Conservation (phyloP, 2,888 invertebrate species). For the Papilio gigon region DNA sequence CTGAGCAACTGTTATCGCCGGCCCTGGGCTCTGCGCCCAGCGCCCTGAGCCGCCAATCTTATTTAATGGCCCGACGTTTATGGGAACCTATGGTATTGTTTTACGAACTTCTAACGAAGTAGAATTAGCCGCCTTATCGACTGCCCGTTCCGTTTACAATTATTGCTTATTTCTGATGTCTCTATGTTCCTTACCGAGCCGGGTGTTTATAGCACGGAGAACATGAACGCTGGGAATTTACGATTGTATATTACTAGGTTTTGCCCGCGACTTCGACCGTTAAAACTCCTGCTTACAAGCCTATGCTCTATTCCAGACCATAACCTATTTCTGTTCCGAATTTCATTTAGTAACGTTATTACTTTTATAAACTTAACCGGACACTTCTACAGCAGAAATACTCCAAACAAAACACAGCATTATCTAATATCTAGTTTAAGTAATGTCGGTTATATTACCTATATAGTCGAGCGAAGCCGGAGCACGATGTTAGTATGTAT, state of each 20-base stretch:
- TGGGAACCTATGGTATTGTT: slow-evolving; percentile 64
- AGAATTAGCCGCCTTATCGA: slow-evolving; percentile 39
- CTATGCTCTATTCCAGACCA: too few species aligned
- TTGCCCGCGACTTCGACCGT: too few species aligned
- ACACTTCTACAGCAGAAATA: too few species aligned
- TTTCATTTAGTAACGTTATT: too few species aligned
- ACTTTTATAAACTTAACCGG: too few species aligned
- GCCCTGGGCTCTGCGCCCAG: slow-evolving; percentile 53
- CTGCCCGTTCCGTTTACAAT: slow-evolving; percentile 37
- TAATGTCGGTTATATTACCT: too few species aligned
- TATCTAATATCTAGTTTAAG: too few species aligned
- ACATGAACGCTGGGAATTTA: background rate
- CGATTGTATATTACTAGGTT: background rate
- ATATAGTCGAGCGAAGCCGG: background rate
- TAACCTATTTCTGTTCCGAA: too few species aligned
- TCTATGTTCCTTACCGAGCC: slow-evolving; percentile 21
- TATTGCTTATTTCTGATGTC: slow-evolving; percentile 33
- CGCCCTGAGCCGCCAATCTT: slow-evolving; percentile 61
- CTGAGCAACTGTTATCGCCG: slow-evolving; percentile 71
- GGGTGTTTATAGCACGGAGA: background rate
- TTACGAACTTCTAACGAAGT: slow-evolving; percentile 47
- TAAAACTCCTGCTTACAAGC: too few species aligned
- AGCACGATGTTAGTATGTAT: slow-evolving; percentile 44
- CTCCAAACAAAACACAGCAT: too few species aligned
- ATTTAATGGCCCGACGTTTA: slow-evolving; percentile 64